Evolutionary conservation across 2,888 invertebrate species (phyloP), one percentile per base, ranked within the genome.

Genomic region (Calameuta filiformis): DNA sequence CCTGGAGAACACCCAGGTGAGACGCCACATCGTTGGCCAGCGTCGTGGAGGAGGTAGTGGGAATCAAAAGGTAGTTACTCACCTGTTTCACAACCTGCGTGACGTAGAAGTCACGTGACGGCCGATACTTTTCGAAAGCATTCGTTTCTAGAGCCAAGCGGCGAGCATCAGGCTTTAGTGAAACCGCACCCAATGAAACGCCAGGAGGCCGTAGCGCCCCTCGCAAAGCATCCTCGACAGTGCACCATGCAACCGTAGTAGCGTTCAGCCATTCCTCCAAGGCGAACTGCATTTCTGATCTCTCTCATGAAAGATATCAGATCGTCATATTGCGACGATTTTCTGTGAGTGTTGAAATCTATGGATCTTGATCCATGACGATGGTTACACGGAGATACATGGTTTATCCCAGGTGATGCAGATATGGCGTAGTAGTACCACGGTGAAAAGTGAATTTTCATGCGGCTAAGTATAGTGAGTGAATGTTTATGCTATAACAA

Each of bases 51-150:
- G 71, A 71, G 15, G 71, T 33, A 31, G 71, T 33, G 31, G 71
- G 71, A 33, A 33, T 31, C 31, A 12, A 71, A 71, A 33, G 56
- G 68, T 73, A 77, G 78, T 40, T 56, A 78, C 78, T 84, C 90
- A 90, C 90, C 91, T 90, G 90, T 91, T 91, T 91, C 89, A 88
- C 91, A 91, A 91, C 89, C 89, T 88, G 90, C 86, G 88, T 91
- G 89, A 89, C 89, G 90, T 89, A 86, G 80, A 77, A 81, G 85
- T 90, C 90, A 91, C 90, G 91, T 91, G 91, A 90, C 85, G 80
- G 68, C 77, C 74, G 77, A 82, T 83, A 85, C 73, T 83, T 83
- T 83, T 83, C 85, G 83, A 85, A 87, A 84, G 83, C 83, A 84
- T 80, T 81, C 79, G 73, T 78, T 71, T 34, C 23, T 34, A 33